phyloP scores from a whole-genome alignment of 2,113 vertebrate genomes.

The Cyphomyrus plagiostoma region DNA sequence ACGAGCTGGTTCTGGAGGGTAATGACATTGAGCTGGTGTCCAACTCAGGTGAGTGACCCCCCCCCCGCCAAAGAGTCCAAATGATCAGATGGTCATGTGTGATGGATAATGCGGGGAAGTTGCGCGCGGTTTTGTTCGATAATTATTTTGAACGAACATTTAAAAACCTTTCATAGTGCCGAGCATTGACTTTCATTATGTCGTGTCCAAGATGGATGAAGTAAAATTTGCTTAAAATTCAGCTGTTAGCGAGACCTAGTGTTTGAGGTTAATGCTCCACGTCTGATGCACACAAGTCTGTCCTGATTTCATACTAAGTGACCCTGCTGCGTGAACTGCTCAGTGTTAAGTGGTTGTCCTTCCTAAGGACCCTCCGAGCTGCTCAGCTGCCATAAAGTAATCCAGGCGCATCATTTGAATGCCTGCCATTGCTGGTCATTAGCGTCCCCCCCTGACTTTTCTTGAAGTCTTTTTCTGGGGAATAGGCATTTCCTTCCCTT shows the following conservation, averaged over 20 bases:
- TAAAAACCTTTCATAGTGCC: background rate
- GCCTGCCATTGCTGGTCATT: background rate
- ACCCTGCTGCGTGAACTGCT: background rate
- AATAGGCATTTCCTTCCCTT: background rate
- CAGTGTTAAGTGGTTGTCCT: background rate
- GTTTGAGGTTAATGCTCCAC: background rate
- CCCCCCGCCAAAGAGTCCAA: background rate
- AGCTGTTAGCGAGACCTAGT: background rate
- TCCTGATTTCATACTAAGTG: background rate
- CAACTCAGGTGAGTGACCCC: constrained; percentile 77
- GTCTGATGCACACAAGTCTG: background rate
- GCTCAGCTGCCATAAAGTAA: background rate
- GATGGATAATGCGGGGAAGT: background rate
- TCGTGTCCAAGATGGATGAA: background rate
- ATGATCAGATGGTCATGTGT: background rate
- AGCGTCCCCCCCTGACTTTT: background rate
- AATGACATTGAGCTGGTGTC: constrained; percentile 97
- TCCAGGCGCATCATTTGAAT: background rate
- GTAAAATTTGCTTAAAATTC: background rate
- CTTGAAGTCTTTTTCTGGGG: background rate
- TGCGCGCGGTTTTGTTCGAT: background rate
- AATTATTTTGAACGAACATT: background rate
- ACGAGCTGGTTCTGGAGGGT: constrained; percentile 93
- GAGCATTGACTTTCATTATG: background rate
- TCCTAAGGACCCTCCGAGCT: background rate